phyloP scores from a whole-genome alignment of 2,113 vertebrate species.

The Dermatemys mawii region DNA sequence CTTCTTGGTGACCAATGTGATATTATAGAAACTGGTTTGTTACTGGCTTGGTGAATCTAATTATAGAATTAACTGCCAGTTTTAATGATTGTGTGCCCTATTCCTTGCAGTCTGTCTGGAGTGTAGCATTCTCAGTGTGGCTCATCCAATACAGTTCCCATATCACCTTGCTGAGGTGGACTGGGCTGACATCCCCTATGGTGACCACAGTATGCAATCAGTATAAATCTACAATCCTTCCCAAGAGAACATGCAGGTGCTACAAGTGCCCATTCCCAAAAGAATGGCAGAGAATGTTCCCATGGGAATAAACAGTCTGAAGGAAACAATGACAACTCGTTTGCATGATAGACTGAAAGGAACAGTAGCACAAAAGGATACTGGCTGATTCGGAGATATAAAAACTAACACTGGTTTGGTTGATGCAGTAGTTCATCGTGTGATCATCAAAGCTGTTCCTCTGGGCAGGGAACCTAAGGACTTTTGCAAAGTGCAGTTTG shows the following conservation, averaged over 20 bases:
- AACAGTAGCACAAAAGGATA: fast-evolving
- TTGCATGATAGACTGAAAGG: neutral
- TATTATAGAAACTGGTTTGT: too few species aligned
- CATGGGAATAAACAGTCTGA: neutral
- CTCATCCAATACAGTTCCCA: neutral
- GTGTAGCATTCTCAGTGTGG: too few species aligned
- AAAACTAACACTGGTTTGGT: neutral
- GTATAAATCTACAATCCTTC: neutral
- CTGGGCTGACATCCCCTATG: neutral
- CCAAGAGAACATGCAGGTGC: neutral
- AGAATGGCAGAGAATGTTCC: neutral
- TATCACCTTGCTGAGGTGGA: neutral
- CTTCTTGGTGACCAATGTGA: too few species aligned
- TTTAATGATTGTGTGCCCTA: too few species aligned
- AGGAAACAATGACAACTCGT: neutral
- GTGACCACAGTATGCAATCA: neutral
- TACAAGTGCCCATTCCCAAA: neutral
- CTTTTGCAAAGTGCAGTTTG: neutral
- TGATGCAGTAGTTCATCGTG: neutral
- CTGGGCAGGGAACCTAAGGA: neutral
- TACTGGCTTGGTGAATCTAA: too few species aligned
- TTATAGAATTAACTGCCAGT: too few species aligned
- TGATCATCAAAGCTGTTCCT: neutral
- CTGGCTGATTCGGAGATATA: neutral
- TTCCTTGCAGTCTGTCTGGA: too few species aligned